These are phyloP conservation scores for Rynchops niger DNA, from an alignment of 2,113 vertebrate genomes.

Conservation along the genomic window DNA sequence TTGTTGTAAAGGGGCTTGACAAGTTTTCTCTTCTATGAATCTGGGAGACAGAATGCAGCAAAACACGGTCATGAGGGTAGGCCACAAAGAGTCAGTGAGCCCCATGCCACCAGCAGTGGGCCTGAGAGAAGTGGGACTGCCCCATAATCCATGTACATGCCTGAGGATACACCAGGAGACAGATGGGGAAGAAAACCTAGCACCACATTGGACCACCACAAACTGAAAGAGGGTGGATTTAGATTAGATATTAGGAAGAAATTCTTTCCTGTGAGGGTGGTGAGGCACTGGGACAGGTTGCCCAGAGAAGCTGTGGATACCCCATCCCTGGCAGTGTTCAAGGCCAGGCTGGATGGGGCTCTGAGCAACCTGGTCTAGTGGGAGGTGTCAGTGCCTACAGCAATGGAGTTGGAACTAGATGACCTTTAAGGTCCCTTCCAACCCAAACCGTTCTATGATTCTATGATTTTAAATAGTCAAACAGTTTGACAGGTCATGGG, in stretches of 20 bases:
- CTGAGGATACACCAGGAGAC: background rate
- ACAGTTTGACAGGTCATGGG: background rate
- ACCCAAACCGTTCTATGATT: background rate
- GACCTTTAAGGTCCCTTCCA: background rate
- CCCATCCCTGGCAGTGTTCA: background rate
- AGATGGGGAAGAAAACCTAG: background rate
- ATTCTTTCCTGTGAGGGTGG: background rate
- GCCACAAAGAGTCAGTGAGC: background rate
- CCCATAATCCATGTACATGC: background rate
- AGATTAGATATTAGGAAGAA: background rate
- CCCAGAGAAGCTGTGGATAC: background rate
- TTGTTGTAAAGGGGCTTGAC: conserved; percentile 32
- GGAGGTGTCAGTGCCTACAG: background rate
- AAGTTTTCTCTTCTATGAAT: conserved; percentile 48
- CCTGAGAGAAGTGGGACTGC: background rate
- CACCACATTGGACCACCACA: background rate
- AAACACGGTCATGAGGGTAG: background rate
- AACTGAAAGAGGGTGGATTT: background rate
- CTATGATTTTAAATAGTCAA: background rate
- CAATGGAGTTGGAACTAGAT: background rate
- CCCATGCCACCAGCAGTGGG: background rate
- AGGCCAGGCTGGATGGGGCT: background rate
- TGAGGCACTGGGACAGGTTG: background rate
- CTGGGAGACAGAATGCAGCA: conserved; percentile 44
- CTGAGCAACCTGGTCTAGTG: background rate